Conservation (phyloP, 2,113 vertebrate species). For the Eupsittula cactorum region DNA sequence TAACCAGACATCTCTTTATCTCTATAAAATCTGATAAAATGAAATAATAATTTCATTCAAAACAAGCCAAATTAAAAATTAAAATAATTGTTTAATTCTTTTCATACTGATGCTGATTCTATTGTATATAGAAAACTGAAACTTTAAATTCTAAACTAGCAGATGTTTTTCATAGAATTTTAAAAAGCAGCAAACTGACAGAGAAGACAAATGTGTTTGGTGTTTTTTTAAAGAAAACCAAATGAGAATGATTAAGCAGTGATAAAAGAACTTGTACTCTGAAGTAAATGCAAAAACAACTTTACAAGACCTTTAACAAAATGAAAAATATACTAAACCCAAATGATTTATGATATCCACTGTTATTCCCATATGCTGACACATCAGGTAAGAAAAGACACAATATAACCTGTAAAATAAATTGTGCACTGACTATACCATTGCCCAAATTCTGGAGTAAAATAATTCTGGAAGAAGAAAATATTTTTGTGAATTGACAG, state of each 20-base stretch:
- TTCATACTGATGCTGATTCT: neutral
- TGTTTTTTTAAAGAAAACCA: neutral
- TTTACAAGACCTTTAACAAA: neutral
- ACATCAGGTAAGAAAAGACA: neutral
- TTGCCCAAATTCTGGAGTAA: neutral
- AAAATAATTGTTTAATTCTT: conserved; percentile 14
- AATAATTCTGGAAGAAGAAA: neutral
- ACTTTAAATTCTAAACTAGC: conserved; percentile 15
- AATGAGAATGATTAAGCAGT: conserved; percentile 20
- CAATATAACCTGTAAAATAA: neutral
- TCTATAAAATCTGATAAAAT: conserved; percentile 1
- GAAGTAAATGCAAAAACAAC: conserved; percentile 3
- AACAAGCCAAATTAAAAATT: conserved; percentile 20
- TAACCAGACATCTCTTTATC: neutral
- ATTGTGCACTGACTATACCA: neutral
- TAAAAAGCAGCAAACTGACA: conserved; percentile 20
- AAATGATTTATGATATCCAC: neutral
- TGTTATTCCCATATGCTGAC: neutral
- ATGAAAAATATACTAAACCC: neutral
- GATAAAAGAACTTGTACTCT: neutral
- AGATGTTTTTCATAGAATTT: conserved; percentile 46
- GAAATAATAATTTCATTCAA: conserved; percentile 8
- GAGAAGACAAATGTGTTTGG: neutral
- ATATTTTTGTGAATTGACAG: neutral
- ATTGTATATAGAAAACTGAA: neutral